phyloP scores from a whole-genome alignment of 2,888 invertebrate genomes.

The Deilephila elpenor region DNA sequence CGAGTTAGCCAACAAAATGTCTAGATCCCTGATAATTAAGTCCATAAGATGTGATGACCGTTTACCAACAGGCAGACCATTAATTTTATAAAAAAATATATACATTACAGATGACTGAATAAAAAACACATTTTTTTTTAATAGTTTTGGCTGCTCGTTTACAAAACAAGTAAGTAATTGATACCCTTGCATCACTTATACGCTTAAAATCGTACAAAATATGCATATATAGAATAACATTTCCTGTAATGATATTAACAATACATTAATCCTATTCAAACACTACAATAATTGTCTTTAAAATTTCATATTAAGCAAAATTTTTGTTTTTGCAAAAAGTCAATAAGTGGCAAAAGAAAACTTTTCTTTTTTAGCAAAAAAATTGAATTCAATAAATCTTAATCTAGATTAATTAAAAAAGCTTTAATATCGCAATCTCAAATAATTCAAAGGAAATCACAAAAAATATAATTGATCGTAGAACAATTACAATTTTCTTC shows the following conservation, averaged over 20 bases:
- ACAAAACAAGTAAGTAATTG: conserved; percentile 38
- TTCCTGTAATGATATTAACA: conserved; percentile 32
- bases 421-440: too few relatives aligned
- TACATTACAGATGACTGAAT: too few relatives aligned
- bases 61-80: too few relatives aligned
- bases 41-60: too few relatives aligned
- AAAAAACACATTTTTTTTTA: too few relatives aligned
- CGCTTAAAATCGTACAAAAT: conserved; percentile 73
- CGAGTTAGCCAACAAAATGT: too few relatives aligned
- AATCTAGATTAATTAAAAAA: too few relatives aligned
- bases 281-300: conserved; percentile 26
- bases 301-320: not conserved
- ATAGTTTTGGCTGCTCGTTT: not conserved
- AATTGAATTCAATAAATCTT: too few relatives aligned
- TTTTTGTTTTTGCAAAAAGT: not conserved
- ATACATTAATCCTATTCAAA: conserved; percentile 31
- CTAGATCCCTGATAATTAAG: too few relatives aligned
- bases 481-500: too few relatives aligned
- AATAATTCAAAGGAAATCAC: not conserved
- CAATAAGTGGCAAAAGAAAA: not conserved
- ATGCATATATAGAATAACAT: conserved; percentile 36
- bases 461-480: not conserved
- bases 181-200: conserved; percentile 57
- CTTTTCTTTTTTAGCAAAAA: too few relatives aligned
- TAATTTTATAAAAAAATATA: too few relatives aligned